A percentile compares a stretch with the other conserved stretches of the same genome.
Conservation (phyloP, 1,140 invertebrate genomes). For the Ephestia elutella region DNA sequence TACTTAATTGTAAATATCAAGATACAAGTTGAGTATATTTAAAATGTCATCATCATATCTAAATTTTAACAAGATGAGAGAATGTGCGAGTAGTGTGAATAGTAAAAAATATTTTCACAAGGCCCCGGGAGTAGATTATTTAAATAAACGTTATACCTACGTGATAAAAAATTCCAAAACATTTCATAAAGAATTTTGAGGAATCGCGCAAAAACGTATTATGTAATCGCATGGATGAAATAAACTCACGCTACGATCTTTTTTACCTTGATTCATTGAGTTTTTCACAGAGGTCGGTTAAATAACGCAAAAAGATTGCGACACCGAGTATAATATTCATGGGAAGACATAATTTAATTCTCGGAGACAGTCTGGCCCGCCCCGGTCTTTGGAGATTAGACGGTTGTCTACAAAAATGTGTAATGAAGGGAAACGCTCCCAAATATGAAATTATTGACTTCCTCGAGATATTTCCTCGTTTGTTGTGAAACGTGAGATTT, state of each 20-base stretch:
- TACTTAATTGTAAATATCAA: too few species aligned
- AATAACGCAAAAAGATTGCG: slow-evolving; percentile 63
- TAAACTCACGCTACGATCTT: not conserved
- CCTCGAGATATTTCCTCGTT: slow-evolving; percentile 42
- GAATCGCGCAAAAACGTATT: too few species aligned
- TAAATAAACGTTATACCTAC: too few species aligned
- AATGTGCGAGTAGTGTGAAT: too few species aligned
- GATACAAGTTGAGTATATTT: too few species aligned
- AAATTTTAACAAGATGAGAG: too few species aligned
- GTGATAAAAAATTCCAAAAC: too few species aligned
- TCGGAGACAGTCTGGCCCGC: slow-evolving; percentile 46
- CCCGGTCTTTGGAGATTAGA: slow-evolving; percentile 47
- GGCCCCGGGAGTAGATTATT: too few species aligned
- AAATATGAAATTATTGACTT: slow-evolving; percentile 62
- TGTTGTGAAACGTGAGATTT: slow-evolving; percentile 24
- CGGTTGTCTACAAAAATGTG: slow-evolving; percentile 57
- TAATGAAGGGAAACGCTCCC: slow-evolving; percentile 54
- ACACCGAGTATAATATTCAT: slow-evolving; percentile 69
- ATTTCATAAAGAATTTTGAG: too few species aligned
- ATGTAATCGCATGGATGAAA: too few species aligned
- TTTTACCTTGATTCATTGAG: slow-evolving; percentile 27
- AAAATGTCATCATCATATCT: too few species aligned
- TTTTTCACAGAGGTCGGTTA: slow-evolving; percentile 47
- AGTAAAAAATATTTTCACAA: too few species aligned
- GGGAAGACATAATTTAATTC: slow-evolving; percentile 70